Evolutionary conservation across 2,888 invertebrate species (phyloP).

Genomic region (Volucella inanis): DNA sequence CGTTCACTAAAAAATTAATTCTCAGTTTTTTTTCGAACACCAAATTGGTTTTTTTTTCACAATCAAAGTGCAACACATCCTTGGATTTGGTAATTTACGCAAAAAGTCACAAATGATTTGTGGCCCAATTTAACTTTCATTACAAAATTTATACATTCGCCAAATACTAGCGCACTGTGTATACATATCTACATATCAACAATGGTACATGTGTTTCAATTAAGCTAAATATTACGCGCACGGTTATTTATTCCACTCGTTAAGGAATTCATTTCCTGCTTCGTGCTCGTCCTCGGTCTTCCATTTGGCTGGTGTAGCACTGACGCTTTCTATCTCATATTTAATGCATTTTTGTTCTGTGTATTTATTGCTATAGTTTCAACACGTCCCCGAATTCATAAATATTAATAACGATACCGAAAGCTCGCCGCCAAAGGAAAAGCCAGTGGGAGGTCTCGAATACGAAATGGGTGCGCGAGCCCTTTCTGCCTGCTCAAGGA

Average conservation of each 20-base stretch:
- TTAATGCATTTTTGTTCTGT: slow-evolving; percentile 60
- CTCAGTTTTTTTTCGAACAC: no score
- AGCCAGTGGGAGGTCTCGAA: neutral
- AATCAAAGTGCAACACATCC: no score
- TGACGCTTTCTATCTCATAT: slow-evolving; percentile 41
- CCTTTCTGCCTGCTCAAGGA: slow-evolving; percentile 51
- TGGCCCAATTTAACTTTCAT: slow-evolving; percentile 42
- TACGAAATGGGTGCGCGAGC: neutral
- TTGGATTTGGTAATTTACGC: neutral
- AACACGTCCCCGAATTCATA: slow-evolving; percentile 69
- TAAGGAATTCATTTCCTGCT: slow-evolving; percentile 57
- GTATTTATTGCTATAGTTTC: slow-evolving; percentile 68
- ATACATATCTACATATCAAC: neutral
- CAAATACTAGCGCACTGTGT: no score
- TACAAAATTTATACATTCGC: slow-evolving; percentile 9
- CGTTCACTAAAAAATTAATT: no score
- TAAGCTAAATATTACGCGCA: slow-evolving; percentile 41
- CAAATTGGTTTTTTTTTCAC: neutral
- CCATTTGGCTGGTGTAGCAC: neutral
- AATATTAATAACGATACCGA: slow-evolving; percentile 59
- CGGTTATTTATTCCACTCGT: slow-evolving; percentile 48
- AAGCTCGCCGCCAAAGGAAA: slow-evolving; percentile 14
- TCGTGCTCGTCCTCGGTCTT: slow-evolving; percentile 4
- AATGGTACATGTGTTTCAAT: slow-evolving; percentile 44
- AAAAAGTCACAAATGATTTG: slow-evolving; percentile 15